Conservation (phyloP, 2,113 vertebrate genomes). For the Megaleporinus macrocephalus region DNA sequence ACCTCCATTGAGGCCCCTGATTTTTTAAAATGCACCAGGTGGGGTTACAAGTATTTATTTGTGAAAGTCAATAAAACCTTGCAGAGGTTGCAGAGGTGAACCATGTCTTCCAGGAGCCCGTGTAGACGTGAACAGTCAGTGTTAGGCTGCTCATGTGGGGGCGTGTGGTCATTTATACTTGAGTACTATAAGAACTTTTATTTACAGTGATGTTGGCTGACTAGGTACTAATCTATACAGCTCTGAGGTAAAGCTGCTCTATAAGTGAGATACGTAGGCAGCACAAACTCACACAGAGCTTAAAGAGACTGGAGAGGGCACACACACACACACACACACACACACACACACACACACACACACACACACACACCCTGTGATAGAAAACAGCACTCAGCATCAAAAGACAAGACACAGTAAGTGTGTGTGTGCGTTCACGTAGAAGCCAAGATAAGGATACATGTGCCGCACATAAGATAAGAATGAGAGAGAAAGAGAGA, state of each 20-base stretch:
- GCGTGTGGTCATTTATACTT: background rate
- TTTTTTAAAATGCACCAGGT: too few relatives aligned
- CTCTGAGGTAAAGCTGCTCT: background rate
- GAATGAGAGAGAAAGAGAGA: conserved; percentile 37
- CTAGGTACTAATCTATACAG: background rate
- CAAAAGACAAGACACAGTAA: conserved; percentile 57
- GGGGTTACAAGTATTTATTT: background rate
- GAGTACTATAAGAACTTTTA: background rate
- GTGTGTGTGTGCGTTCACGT: conserved; percentile 21
- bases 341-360: too few relatives aligned
- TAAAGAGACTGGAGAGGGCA: conserved; percentile 51
- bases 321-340: too few relatives aligned
- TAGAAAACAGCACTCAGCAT: conserved; percentile 61
- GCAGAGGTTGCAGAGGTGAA: too few relatives aligned
- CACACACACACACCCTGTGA: conserved; percentile 62
- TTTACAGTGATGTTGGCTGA: background rate
- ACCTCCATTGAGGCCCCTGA: too few relatives aligned
- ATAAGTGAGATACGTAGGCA: background rate
- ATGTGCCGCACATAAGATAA: conserved; percentile 52
- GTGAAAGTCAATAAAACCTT: background rate
- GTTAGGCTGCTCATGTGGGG: too few relatives aligned
- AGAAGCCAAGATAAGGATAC: conserved; percentile 42
- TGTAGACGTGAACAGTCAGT: background rate
- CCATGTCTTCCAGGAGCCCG: background rate
- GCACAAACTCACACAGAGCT: conserved; percentile 10